Evolutionary conservation across 2,113 vertebrate genomes (phyloP).

Genomic region (Perca flavescens): DNA sequence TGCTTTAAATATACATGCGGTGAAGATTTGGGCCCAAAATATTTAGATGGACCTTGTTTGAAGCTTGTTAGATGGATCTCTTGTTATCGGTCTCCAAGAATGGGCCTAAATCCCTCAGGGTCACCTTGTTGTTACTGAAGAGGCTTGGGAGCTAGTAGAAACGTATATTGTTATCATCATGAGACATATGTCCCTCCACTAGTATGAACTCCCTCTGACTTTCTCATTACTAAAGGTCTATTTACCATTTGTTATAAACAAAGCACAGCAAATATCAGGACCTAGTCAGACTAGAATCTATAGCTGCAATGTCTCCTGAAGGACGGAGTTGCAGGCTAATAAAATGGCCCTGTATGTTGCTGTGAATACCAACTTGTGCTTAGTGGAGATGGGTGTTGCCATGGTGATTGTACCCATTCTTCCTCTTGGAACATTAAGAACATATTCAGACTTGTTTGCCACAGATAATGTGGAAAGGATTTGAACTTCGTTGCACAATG

Average conservation of each 20-base stretch:
- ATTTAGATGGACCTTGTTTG: background rate
- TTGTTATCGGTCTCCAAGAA: slow-evolving; percentile 46
- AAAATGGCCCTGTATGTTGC: slow-evolving; percentile 42
- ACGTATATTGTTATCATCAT: slow-evolving; percentile 2
- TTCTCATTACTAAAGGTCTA: slow-evolving; percentile 2
- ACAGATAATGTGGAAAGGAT: slow-evolving; percentile 27
- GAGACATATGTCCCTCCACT: slow-evolving; percentile 22
- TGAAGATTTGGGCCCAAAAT: background rate
- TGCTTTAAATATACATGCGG: background rate
- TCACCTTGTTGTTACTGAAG: slow-evolving; percentile 60
- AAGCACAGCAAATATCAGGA: slow-evolving; percentile 7
- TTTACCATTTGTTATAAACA: background rate
- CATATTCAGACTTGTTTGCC: slow-evolving; percentile 50
- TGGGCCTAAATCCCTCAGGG: slow-evolving; percentile 48
- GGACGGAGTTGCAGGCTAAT: slow-evolving; percentile 24
- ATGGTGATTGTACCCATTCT: slow-evolving; percentile 75
- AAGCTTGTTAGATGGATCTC: slow-evolving; percentile 10
- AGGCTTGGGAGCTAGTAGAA: slow-evolving; percentile 43
- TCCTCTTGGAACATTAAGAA: slow-evolving; percentile 59
- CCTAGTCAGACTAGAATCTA: background rate
- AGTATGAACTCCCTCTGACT: slow-evolving; percentile 18
- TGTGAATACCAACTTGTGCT: slow-evolving; percentile 67
- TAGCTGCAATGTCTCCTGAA: slow-evolving; percentile 2
- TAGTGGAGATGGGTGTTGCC: slow-evolving; percentile 70
- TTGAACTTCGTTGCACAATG: slow-evolving; percentile 30